Conservation (phyloP, 2,888 invertebrate species). For the Stictocephala bisonia region DNA sequence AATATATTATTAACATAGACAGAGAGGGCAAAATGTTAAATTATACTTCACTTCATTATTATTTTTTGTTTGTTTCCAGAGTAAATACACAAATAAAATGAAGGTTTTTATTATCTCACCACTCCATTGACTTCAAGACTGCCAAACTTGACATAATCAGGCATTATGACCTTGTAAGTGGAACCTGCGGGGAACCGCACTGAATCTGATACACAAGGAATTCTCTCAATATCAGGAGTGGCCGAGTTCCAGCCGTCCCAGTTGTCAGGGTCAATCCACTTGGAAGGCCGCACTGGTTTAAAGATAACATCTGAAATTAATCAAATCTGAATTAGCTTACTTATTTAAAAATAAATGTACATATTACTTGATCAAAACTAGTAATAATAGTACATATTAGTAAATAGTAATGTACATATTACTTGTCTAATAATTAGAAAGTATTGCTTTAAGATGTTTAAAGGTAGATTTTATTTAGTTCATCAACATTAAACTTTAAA, state of each 20-base stretch:
- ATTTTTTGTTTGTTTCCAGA: too few species aligned
- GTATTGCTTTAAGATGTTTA: too few species aligned
- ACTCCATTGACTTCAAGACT: constrained; percentile 38
- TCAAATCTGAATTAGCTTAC: not conserved
- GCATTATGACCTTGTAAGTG: constrained; percentile 51
- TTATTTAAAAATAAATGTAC: too few species aligned
- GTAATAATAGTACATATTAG: too few species aligned
- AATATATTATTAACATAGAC: too few species aligned
- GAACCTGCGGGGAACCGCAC: constrained; percentile 50
- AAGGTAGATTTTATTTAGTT: too few species aligned
- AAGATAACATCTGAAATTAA: constrained; percentile 48
- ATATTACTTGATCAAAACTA: too few species aligned
- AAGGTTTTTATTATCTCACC: constrained; percentile 18
- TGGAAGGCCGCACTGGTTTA: constrained; percentile 39
- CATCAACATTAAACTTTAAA: too few species aligned
- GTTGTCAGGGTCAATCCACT: constrained; percentile 54
- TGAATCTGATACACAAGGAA: constrained; percentile 54
- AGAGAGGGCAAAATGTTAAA: too few species aligned
- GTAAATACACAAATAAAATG: not conserved
- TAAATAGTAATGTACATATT: too few species aligned
- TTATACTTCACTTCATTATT: too few species aligned
- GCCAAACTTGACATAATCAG: not conserved
- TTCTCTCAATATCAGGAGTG: constrained; percentile 54
- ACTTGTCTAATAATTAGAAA: too few species aligned
- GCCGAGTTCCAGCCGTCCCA: constrained; percentile 52